These are phyloP conservation scores for Caretta caretta DNA, from an alignment of 2,113 vertebrate genomes.

Conservation along the genomic window DNA sequence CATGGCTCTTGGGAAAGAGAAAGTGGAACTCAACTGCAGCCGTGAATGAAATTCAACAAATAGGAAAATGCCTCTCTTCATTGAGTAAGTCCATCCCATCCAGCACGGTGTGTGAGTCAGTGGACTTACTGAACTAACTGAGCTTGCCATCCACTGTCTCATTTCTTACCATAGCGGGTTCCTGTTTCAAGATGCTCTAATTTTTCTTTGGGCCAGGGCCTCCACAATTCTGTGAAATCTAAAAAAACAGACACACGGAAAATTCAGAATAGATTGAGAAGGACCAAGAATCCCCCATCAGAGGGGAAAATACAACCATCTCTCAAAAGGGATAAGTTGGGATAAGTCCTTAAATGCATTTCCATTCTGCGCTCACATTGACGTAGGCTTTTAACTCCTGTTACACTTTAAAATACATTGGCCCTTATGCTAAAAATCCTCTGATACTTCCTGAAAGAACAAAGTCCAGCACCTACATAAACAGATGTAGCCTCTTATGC, in stretches of 20 bases:
- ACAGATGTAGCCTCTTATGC: too few species aligned
- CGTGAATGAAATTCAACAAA: conserved; percentile 7
- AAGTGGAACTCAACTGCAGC: conserved; percentile 5
- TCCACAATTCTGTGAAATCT: background rate
- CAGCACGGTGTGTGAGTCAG: background rate
- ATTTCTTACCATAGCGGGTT: background rate
- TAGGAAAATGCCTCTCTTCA: background rate
- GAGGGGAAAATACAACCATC: background rate
- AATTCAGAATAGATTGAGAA: background rate
- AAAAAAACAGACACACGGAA: background rate
- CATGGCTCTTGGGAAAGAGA: background rate
- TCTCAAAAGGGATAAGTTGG: background rate
- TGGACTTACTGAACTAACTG: background rate
- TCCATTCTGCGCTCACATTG: background rate
- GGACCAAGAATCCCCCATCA: background rate
- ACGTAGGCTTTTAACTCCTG: background rate
- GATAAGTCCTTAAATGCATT: background rate
- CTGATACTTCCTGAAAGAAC: background rate
- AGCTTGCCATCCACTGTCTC: background rate
- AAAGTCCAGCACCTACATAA: background rate
- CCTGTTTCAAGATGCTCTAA: background rate
- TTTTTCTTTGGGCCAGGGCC: background rate
- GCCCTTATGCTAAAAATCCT: background rate
- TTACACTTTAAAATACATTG: background rate
- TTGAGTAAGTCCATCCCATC: background rate